These are phyloP conservation scores for Clistopyga incitator DNA, from an alignment of 2,888 invertebrate species.

Conservation along the genomic window DNA sequence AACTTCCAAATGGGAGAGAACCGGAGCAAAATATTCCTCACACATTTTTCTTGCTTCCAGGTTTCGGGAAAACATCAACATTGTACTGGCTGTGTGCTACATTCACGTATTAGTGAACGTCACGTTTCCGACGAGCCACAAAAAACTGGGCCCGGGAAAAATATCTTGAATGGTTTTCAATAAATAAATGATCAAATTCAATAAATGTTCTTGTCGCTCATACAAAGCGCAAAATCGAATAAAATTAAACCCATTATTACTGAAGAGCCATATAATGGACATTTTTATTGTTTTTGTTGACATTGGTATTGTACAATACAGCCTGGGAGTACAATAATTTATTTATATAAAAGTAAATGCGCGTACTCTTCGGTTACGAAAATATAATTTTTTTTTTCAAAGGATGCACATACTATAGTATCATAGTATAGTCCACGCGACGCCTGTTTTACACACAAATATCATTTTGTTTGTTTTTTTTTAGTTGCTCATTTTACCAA, in stretches of 20 bases:
- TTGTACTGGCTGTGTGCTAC: too few relatives aligned
- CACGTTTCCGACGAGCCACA: too few relatives aligned
- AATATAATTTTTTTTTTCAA: conserved; percentile 70
- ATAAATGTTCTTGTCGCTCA: too few relatives aligned
- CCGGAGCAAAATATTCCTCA: too few relatives aligned
- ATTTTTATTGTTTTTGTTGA: conserved; percentile 57
- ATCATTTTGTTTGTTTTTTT: conserved; percentile 31
- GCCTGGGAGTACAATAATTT: conserved; percentile 70
- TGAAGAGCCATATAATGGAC: conserved; percentile 47
- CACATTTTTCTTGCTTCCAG: too few relatives aligned
- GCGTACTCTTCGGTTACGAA: conserved; percentile 71
- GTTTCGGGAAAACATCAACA: too few relatives aligned
- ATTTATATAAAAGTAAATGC: conserved; percentile 73
- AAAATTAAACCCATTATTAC: background rate
- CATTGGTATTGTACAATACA: conserved; percentile 63
- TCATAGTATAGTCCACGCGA: conserved; percentile 62
- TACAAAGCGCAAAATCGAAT: conserved; percentile 5
- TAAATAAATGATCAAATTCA: too few relatives aligned
- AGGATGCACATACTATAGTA: conserved; percentile 49
- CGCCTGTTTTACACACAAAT: conserved; percentile 57
- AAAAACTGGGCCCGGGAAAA: too few relatives aligned
- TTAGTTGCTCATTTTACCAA: conserved; percentile 42
- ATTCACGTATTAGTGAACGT: too few relatives aligned
- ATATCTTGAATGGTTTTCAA: too few relatives aligned
- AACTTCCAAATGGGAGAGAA: too few relatives aligned